These are phyloP conservation scores for Allygus modestus DNA, from an alignment of 2,888 invertebrate genomes.

Conservation along the genomic window DNA sequence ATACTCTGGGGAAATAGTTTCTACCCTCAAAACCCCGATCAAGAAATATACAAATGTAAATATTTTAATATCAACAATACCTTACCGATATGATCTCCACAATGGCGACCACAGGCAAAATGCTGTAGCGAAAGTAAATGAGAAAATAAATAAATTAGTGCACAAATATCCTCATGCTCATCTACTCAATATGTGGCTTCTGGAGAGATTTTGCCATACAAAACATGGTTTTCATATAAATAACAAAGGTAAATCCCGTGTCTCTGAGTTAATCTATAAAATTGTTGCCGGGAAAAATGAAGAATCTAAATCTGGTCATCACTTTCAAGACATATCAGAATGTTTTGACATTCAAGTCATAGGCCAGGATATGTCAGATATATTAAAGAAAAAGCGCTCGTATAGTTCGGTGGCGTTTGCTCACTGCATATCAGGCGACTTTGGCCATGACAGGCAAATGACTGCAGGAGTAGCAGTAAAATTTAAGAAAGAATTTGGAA, in stretches of 20 bases:
- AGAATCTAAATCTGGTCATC: neutral
- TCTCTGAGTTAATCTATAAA: neutral
- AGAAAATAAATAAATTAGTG: neutral
- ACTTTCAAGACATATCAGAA: neutral
- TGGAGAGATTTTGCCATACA: neutral
- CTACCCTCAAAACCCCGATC: neutral
- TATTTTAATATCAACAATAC: neutral
- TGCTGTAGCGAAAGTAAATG: neutral
- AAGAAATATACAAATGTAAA: neutral
- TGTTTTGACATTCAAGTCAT: neutral
- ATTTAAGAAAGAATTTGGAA: neutral
- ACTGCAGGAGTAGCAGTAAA: neutral
- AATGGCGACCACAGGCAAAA: neutral
- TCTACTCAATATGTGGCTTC: neutral
- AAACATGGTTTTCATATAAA: slow-evolving; percentile 4
- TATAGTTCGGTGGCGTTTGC: neutral
- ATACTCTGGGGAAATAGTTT: neutral
- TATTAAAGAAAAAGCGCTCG: neutral
- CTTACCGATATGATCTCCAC: neutral
- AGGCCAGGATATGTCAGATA: neutral
- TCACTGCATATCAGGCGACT: slow-evolving; percentile 5
- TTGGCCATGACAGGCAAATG: neutral
- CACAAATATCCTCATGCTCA: neutral
- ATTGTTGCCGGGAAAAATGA: neutral
- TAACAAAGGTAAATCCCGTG: neutral